Evolutionary conservation across 1,140 invertebrate genomes (phyloP).

Genomic region (Tribolium castaneum): DNA sequence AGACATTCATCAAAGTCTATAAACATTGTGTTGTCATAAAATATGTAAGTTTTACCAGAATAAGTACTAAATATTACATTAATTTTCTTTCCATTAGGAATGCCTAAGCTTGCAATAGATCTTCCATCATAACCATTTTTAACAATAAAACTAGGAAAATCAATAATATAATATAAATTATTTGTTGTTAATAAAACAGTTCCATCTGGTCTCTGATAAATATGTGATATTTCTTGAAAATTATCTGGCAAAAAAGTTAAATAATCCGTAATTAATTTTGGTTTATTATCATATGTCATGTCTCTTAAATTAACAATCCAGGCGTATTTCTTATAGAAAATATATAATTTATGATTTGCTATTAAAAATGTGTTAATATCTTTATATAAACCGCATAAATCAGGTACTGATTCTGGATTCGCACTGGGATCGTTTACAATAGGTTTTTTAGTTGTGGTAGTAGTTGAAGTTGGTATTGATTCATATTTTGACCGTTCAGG

Average conservation of each 20-base stretch:
- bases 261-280: slow-evolving; percentile 33
- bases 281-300: slow-evolving; percentile 17
- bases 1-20: slow-evolving; percentile 23
- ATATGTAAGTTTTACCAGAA: slow-evolving; percentile 15
- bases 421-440: slow-evolving; percentile 5
- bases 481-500: slow-evolving; percentile 41
- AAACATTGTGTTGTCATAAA: slow-evolving; percentile 28
- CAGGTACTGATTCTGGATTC: slow-evolving; percentile 5
- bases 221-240: slow-evolving; percentile 31
- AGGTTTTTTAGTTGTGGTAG: slow-evolving; percentile 14
- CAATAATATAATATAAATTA: slow-evolving; percentile 24
- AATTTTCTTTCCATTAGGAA: slow-evolving; percentile 4
- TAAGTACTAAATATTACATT: slow-evolving; percentile 2
- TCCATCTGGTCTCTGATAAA: slow-evolving; percentile 29
- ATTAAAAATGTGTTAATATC: slow-evolving; percentile 41
- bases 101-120: slow-evolving; percentile 24
- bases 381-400: slow-evolving; percentile 20
- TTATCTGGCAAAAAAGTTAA: slow-evolving; percentile 33
- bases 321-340: slow-evolving; percentile 26
- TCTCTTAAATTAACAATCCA: neutral
- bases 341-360: slow-evolving; percentile 30
- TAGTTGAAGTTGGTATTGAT: slow-evolving; percentile 31
- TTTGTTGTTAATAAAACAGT: slow-evolving; percentile 24
- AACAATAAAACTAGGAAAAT: slow-evolving; percentile 19
- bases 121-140: neutral